Evolutionary conservation across 2,113 vertebrate genomes (phyloP).

Genomic region (Sapayoa aenigma): DNA sequence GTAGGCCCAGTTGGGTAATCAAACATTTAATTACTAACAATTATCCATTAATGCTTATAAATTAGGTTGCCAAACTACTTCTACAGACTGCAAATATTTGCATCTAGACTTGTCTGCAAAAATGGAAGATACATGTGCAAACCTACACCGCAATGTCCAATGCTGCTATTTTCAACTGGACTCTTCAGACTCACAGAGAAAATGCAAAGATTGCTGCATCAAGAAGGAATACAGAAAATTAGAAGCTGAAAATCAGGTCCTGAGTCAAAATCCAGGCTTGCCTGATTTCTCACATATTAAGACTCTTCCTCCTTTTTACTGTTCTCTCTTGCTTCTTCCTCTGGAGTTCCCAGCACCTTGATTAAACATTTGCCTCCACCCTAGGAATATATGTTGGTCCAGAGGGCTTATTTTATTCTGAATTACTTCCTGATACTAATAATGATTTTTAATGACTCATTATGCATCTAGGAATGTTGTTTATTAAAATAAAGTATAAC

Average conservation of each 20-base stretch:
- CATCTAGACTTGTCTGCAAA: not conserved
- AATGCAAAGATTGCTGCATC: not conserved
- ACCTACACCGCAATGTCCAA: not conserved
- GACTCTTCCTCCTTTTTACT: not conserved
- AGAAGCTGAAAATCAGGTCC: not conserved
- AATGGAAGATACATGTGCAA: not conserved
- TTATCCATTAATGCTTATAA: conserved; percentile 63
- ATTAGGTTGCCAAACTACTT: conserved; percentile 48
- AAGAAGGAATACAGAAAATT: not conserved
- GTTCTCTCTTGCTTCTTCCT: not conserved
- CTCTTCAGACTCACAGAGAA: not conserved
- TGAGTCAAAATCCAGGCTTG: not conserved
- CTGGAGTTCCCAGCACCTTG: not conserved
- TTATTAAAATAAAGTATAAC: not conserved
- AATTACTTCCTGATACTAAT: conserved; percentile 15
- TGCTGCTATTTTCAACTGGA: accelerated
- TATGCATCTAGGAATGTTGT: not conserved
- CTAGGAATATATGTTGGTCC: not conserved
- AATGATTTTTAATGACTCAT: not conserved
- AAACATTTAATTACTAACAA: conserved; percentile 64
- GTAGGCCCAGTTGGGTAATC: conserved; percentile 55
- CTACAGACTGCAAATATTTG: conserved; percentile 50
- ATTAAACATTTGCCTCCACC: not conserved
- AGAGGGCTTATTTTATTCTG: not conserved
- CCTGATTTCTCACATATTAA: not conserved